These are phyloP conservation scores for Ctenopoma multispine DNA, from an alignment of 2,797 vertebrate species.

Conservation along the genomic window DNA sequence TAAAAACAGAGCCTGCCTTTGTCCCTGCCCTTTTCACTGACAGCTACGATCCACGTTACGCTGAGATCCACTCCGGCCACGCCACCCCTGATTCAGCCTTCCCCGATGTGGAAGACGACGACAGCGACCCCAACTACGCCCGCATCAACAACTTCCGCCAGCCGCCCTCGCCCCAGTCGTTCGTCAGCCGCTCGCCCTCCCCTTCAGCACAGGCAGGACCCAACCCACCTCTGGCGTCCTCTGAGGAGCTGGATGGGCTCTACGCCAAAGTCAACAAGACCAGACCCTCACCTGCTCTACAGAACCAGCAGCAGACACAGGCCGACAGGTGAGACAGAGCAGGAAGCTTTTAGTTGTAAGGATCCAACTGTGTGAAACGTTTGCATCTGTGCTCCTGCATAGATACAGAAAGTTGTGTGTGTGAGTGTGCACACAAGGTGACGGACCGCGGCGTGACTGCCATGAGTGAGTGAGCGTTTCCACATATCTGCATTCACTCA, in stretches of 20 bases:
- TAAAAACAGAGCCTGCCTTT: not conserved
- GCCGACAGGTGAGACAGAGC: constrained; percentile 70
- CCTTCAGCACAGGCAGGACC: constrained; percentile 33
- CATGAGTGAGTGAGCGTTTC: constrained; percentile 32
- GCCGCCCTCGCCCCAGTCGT: constrained; percentile 59
- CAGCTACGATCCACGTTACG: constrained; percentile 87
- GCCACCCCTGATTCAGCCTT: constrained; percentile 70
- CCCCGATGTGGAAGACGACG: constrained; percentile 91
- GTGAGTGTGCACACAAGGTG: constrained; percentile 47
- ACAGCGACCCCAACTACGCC: constrained; percentile 94
- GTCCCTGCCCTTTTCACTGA: not conserved
- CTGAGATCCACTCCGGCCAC: constrained; percentile 83
- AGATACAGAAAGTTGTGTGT: constrained; percentile 3
- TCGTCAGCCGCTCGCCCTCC: constrained; percentile 78
- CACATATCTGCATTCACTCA: constrained; percentile 61
- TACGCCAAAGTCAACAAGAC: constrained; percentile 96
- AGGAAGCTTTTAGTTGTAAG: not conserved
- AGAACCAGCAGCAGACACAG: constrained; percentile 76
- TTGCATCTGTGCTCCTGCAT: constrained; percentile 7
- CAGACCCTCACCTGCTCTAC: constrained; percentile 78
- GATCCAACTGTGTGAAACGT: not conserved
- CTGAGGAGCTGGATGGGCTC: constrained; percentile 89
- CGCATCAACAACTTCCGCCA: constrained; percentile 92
- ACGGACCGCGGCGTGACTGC: constrained; percentile 26
- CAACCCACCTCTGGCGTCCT: constrained; percentile 56